These are phyloP conservation scores for Gortyna flavago DNA, from an alignment of 2,888 invertebrate genomes.

Conservation along the genomic window DNA sequence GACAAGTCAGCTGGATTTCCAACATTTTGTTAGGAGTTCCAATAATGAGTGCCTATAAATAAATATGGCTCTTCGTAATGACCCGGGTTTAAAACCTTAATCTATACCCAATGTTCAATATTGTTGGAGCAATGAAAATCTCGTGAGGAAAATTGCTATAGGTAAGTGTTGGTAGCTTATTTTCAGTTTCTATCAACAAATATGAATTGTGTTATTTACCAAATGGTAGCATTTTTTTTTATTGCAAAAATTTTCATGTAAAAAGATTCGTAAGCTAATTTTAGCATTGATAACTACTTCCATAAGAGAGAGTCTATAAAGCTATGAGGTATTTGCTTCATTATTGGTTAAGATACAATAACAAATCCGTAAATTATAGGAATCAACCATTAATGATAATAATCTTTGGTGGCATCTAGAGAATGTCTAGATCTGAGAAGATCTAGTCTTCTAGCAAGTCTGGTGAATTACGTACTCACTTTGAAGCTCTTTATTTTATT, in stretches of 20 bases:
- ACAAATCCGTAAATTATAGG: too few relatives aligned
- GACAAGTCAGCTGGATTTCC: slow-evolving; percentile 16
- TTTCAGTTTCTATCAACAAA: not conserved
- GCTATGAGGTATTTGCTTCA: not conserved
- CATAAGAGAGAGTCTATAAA: not conserved
- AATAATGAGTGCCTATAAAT: slow-evolving; percentile 10
- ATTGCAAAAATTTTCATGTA: not conserved
- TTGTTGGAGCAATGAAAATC: slow-evolving; percentile 17
- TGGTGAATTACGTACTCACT: not conserved
- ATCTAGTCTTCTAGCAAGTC: too few relatives aligned
- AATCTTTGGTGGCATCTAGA: not conserved
- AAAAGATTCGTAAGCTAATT: not conserved
- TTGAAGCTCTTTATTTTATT: too few relatives aligned
- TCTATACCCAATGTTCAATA: not conserved
- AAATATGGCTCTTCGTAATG: not conserved
- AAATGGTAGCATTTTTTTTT: not conserved
- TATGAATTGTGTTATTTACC: not conserved
- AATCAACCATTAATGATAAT: too few relatives aligned
- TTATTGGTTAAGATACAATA: not conserved
- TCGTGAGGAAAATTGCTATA: slow-evolving; percentile 7
- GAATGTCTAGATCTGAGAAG: slow-evolving; percentile 1
- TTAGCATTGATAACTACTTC: not conserved
- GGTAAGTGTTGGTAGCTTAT: not conserved
- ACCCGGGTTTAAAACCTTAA: not conserved
- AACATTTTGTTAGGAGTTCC: slow-evolving; percentile 11